Base-by-base conservation (phyloP, 2,113 vertebrate species). In the Colistium nudipinnis region DNA sequence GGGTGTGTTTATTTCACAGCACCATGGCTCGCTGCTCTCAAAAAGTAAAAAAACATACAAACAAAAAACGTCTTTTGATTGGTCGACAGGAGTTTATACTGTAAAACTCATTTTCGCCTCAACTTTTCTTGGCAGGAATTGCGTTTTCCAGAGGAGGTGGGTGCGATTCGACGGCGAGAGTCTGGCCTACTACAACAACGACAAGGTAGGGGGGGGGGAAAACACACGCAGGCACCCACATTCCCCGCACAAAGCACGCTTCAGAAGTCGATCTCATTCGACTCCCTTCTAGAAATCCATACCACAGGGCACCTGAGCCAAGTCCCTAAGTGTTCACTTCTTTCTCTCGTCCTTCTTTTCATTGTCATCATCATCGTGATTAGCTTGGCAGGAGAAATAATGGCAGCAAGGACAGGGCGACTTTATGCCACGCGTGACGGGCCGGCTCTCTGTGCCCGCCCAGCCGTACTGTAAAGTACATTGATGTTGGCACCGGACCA, bases 101-200 rank as follows among this genome's bases (percentile, higher is more conserved):
- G 9, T 30, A 2, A 30, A 28, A 44, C 36, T n/a, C 3, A 33
- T 59, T 30, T 27, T 16, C 13, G 0, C 10, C 14, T 66, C 44
- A 20, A 17, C 47, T 53, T 55, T 70, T 48, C 19, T 39, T 74
- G 82, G 31, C 81, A 99, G 98, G 71, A 98, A 96, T 13, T 69
- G 92, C 16, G 92, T 98, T 74, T 99, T 97, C 90, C 98, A 99
- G 84, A 95, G 94, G 88, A 92, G 97, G 73, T 99, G 97, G 97
- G 94, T 98, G 69, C 95, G 95, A 78, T 95, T 97, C 43, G 94
- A 98, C 51, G 96, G 97, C 16, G 91, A 95, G 55, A 94, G 90
- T 72, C 87, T 99, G 86, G 93, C 95, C 56, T 99, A 99, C 77
- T 97, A 95, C 87, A 96, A 95, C 84, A 98, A 94, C 0, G 98